Conservation (phyloP, 1,140 invertebrate genomes). For the Scaptomyza montana region DNA sequence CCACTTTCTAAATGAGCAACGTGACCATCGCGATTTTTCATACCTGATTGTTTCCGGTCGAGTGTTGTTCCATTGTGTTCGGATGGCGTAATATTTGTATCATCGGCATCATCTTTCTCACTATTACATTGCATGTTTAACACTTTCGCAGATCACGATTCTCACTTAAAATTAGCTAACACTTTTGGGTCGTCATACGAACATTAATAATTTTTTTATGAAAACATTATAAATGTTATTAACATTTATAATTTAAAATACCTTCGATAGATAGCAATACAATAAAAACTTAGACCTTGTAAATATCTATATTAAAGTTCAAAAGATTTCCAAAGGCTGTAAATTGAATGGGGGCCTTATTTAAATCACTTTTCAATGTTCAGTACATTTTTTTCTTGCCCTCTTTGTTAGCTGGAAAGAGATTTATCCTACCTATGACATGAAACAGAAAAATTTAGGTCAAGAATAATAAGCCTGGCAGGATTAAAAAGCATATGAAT, state of each 20-base stretch:
- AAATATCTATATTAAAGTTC: neutral
- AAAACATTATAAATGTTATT: conserved; percentile 24
- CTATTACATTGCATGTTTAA: conserved; percentile 73
- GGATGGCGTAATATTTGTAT: conserved; percentile 73
- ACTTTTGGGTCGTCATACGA: conserved; percentile 46
- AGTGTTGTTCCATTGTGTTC: conserved; percentile 68
- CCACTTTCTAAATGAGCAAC: neutral
- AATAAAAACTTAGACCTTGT: neutral
- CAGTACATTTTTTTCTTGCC: neutral
- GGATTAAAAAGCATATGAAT: conserved; percentile 34
- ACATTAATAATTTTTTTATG: conserved; percentile 27
- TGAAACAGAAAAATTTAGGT: conserved; percentile 72
- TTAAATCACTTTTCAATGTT: conserved; percentile 14
- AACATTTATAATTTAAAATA: conserved; percentile 52
- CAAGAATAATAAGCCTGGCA: conserved; percentile 66
- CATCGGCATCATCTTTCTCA: conserved; percentile 73
- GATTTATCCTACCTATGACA: conserved; percentile 27
- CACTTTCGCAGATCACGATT: conserved; percentile 55
- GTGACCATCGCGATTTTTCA: neutral
- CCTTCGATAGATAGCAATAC: conserved; percentile 26
- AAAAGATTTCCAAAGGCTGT: neutral
- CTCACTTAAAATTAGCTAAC: conserved; percentile 73
- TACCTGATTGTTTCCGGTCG: conserved; percentile 66
- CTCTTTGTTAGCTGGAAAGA: conserved; percentile 19
- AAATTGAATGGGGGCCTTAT: conserved; percentile 5